Evolutionary conservation across 2,113 vertebrate genomes (phyloP).

Genomic region (Pteropus alecto): DNA sequence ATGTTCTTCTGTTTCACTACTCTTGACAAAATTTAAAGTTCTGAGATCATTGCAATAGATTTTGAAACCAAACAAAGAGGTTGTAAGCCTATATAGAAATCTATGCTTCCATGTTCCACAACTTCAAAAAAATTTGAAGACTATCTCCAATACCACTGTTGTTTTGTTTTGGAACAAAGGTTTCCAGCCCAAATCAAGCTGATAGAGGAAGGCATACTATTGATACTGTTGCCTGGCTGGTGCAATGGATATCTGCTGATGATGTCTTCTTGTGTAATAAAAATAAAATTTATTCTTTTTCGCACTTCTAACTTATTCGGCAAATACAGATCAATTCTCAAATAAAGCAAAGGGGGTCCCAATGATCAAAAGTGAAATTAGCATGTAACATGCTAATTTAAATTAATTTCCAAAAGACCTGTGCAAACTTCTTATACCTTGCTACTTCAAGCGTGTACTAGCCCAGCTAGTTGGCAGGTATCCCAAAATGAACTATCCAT

Average conservation of each 20-base stretch:
- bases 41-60: not conserved
- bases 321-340: not conserved
- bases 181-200: not conserved
- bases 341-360: not conserved
- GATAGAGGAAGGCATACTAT: not conserved
- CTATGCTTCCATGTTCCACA: not conserved
- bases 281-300: not conserved
- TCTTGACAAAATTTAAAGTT: slow-evolving; percentile 38
- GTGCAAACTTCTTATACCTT: not conserved
- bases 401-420: slow-evolving; percentile 42
- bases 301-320: not conserved
- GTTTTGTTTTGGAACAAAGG: not conserved
- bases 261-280: not conserved
- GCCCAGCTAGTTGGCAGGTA: not conserved
- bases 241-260: not conserved
- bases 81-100: not conserved
- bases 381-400: slow-evolving; percentile 6
- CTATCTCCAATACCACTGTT: not conserved
- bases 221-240: not conserved
- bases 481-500: slow-evolving; percentile 6
- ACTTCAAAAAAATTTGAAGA: not conserved
- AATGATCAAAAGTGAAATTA: not conserved
- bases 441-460: slow-evolving; percentile 34
- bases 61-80: not conserved
- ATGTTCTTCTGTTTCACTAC: slow-evolving; percentile 42